phyloP scores from a whole-genome alignment of 2,797 vertebrate species.

The Cuculus canorus region DNA sequence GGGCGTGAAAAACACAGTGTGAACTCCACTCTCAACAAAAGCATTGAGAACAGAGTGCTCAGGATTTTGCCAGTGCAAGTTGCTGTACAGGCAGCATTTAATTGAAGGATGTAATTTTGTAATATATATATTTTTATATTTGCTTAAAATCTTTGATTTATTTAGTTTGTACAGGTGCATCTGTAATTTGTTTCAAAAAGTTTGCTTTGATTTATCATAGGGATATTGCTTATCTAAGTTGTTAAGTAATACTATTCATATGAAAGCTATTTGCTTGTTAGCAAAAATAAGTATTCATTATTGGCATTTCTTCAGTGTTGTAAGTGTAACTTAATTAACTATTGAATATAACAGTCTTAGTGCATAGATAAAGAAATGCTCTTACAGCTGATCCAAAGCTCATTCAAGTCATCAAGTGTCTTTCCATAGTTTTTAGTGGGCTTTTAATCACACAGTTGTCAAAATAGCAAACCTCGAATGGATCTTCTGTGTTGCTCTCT shows the following conservation, averaged over 20 bases:
- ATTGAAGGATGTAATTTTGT: not conserved
- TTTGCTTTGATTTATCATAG: not conserved
- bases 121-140: not conserved
- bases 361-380: conserved; percentile 2
- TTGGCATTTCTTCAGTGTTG: not conserved
- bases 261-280: not conserved
- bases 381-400: conserved; percentile 49
- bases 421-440: not conserved
- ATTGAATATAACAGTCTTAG: not conserved
- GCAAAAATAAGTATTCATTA: not conserved
- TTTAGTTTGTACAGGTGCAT: not conserved
- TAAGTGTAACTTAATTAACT: not conserved
- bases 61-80: not conserved
- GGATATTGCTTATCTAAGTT: not conserved
- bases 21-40: not conserved
- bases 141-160: not conserved
- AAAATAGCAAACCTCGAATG: not conserved
- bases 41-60: not conserved
- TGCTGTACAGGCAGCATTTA: not conserved
- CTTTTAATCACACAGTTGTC: not conserved
- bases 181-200: not conserved
- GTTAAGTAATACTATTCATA: not conserved
- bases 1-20: not conserved
- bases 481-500: not conserved
- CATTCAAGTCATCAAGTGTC: not conserved